Evolutionary conservation across 2,888 invertebrate species (phyloP), one percentile per base, ranked within the genome.

Genomic region (Ichneumoninae sp.): DNA sequence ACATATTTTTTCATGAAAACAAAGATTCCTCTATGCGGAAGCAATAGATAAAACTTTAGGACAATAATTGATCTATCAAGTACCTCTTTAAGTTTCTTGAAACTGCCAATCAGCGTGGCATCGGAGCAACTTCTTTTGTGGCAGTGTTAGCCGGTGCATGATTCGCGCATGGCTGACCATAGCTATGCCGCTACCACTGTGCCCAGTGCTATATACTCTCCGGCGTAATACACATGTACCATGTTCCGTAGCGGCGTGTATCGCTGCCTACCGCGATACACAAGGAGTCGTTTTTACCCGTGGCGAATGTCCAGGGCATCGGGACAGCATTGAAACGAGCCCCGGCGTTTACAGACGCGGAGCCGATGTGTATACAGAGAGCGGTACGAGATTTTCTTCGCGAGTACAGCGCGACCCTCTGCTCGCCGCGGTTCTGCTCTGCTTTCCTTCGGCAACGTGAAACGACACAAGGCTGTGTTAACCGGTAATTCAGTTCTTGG

Each of bases 131-230:
- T 40, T 66, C 16, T 54, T 19, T 71, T 71, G 8, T 36, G 33
- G n/a, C 40, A 36, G 54, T 13, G 71, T 8, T 26, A n/a, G 68
- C 13, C 75, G 33, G 44, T 57, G 54, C 33, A 63, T 57, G 79
- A 85, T 85, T 91, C 90, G 89, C 90, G 90, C 90, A 89, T 91
- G 91, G 91, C 89, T 91, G 91, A 89, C 88, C 91, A 91, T 89
- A 90, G 89, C 89, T 90, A 89, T 90, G 90, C 88, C 88, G 89
- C 57, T 80, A 85, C 79, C 85, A 85, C 85, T 85, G 78, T 75
- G 63, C 19, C 73, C 30, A 50, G 73, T 50, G 75, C 40, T n/a
- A 57, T 63, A 68, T 71, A 19, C 40, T 47, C 40, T 63, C 33
- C 54, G 69, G 50, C 26, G 50, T 60, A 60, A 73, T 47, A 66